Percentiles rank a stretch among this genome's conserved stretches.
Conservation (phyloP, 2,888 invertebrate species). For the Arenicola marina region DNA sequence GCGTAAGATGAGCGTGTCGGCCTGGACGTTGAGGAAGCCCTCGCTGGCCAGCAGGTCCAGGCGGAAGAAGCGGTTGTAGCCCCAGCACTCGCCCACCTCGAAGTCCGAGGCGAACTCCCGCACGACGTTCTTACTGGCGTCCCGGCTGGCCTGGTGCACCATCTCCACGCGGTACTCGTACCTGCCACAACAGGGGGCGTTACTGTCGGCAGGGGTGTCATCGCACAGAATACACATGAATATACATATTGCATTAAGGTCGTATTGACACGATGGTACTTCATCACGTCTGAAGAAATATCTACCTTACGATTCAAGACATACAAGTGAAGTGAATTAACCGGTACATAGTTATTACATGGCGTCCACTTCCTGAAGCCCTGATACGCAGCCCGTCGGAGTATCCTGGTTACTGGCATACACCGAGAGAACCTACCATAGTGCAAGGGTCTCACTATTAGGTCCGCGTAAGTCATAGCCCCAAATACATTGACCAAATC, state of each 20-base stretch:
- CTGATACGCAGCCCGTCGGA: too few relatives aligned
- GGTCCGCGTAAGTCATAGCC: too few relatives aligned
- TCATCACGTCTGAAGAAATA: neutral
- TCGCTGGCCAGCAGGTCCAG: conserved; percentile 86
- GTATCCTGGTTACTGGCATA: too few relatives aligned
- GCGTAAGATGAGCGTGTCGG: conserved; percentile 81
- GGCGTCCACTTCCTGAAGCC: too few relatives aligned
- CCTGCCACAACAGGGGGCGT: conserved; percentile 14
- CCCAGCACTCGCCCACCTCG: conserved; percentile 96
- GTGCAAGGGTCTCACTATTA: too few relatives aligned
- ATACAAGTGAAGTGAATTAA: too few relatives aligned
- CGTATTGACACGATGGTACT: neutral
- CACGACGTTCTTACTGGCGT: conserved; percentile 76
- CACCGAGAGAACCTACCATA: too few relatives aligned
- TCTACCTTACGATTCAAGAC: too few relatives aligned
- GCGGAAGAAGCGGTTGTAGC: conserved; percentile 90
- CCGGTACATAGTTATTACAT: too few relatives aligned
- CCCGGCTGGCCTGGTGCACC: conserved; percentile 86
- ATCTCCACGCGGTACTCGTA: conserved; percentile 76
- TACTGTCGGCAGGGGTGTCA: too few relatives aligned
- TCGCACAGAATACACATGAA: too few relatives aligned
- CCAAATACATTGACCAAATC: too few relatives aligned
- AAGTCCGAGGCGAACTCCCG: conserved; percentile 94
- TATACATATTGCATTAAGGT: neutral
- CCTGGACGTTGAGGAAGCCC: conserved; percentile 83